These are phyloP conservation scores for Polypterus senegalus DNA, from an alignment of 2,113 vertebrate species.

Conservation along the genomic window DNA sequence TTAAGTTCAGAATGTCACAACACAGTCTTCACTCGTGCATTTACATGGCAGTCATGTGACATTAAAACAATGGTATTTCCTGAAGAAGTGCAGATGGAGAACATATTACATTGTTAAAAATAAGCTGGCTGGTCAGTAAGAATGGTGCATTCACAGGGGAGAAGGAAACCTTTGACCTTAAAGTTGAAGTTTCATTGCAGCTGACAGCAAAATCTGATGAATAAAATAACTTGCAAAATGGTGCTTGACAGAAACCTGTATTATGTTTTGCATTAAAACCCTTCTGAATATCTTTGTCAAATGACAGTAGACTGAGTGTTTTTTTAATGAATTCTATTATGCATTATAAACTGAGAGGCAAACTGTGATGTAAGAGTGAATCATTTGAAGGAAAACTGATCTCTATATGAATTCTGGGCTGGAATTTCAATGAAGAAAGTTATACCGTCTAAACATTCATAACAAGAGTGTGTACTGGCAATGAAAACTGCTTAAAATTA, in stretches of 20 bases:
- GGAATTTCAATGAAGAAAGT: too few relatives aligned
- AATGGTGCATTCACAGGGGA: not conserved
- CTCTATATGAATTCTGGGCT: too few relatives aligned
- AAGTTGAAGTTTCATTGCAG: not conserved
- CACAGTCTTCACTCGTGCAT: slow-evolving; percentile 3
- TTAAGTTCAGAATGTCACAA: slow-evolving; percentile 1
- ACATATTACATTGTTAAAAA: not conserved
- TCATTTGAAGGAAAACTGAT: too few relatives aligned
- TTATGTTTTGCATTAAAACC: not conserved
- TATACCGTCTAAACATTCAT: too few relatives aligned
- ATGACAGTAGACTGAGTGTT: too few relatives aligned
- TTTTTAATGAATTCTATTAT: too few relatives aligned
- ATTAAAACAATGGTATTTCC: slow-evolving; percentile 4
- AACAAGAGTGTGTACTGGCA: too few relatives aligned
- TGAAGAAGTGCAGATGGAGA: not conserved
- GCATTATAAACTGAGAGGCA: too few relatives aligned
- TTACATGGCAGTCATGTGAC: not conserved
- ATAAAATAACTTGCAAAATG: not conserved
- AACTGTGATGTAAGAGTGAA: too few relatives aligned
- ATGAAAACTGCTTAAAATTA: too few relatives aligned
- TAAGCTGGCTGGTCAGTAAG: not conserved
- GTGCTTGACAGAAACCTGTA: not conserved
- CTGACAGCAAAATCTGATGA: not conserved
- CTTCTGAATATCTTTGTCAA: too few relatives aligned
- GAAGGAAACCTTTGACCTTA: not conserved